phyloP scores from a whole-genome alignment of 2,113 vertebrate species.

The Eurypyga helias region DNA sequence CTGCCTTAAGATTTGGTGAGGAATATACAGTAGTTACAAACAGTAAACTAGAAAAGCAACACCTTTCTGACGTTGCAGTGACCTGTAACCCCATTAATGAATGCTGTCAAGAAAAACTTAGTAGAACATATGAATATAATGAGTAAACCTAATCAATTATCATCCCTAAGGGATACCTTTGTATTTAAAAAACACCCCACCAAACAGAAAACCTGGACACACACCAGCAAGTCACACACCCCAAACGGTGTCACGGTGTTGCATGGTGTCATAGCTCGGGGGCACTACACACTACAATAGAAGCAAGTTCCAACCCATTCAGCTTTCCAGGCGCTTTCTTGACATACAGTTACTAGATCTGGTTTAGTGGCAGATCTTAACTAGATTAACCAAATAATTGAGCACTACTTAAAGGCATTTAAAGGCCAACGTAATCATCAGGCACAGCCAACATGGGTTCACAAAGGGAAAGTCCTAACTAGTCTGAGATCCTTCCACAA shows the following conservation, averaged over 20 bases:
- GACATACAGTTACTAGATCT: background rate
- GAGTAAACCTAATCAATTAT: background rate
- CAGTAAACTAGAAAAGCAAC: background rate
- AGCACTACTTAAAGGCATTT: background rate
- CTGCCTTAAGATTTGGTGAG: background rate
- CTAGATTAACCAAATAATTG: background rate
- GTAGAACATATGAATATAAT: background rate
- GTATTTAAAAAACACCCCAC: background rate
- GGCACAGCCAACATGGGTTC: background rate
- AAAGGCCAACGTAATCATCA: background rate
- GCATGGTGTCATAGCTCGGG: background rate
- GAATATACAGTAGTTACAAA: background rate
- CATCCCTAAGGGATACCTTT: background rate
- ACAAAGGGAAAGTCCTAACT: background rate
- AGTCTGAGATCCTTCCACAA: background rate
- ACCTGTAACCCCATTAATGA: background rate
- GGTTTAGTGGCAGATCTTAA: background rate
- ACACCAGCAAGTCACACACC: background rate
- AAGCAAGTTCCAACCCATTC: background rate
- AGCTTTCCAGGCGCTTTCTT: background rate
- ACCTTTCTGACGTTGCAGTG: background rate
- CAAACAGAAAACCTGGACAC: no score
- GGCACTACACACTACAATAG: background rate
- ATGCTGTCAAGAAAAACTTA: background rate
- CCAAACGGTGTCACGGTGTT: background rate